A percentile compares a stretch with the other conserved stretches of the same genome.
phyloP scores from a whole-genome alignment of 2,113 vertebrate species.

The Stictonetta naevosa region DNA sequence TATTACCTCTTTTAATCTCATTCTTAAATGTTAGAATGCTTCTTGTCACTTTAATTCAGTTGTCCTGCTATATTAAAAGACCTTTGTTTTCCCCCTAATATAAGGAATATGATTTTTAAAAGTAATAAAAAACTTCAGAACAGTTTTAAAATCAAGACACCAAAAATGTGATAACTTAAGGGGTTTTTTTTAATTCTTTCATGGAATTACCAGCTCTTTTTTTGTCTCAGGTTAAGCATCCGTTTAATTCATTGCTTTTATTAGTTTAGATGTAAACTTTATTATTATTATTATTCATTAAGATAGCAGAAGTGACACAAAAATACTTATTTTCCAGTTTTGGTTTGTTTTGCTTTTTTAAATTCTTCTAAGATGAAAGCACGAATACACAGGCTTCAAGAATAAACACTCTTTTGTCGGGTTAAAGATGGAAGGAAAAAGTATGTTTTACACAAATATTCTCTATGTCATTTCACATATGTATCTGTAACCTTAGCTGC shows the following conservation, averaged over 20 bases:
- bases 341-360: background rate
- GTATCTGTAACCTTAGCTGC: background rate
- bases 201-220: background rate
- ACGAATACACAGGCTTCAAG: background rate
- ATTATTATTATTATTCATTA: background rate
- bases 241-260: background rate
- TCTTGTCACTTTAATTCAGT: background rate
- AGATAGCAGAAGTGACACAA: background rate
- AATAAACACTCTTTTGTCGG: background rate
- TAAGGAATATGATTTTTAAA: background rate
- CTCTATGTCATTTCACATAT: background rate
- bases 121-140: background rate
- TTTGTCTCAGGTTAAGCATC: background rate
- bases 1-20: background rate
- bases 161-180: background rate
- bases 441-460: slow-evolving; percentile 17
- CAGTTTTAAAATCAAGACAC: background rate
- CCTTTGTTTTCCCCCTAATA: background rate
- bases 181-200: background rate
- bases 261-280: background rate
- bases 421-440: slow-evolving; percentile 7
- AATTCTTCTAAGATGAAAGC: background rate
- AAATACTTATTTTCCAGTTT: background rate
- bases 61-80: background rate
- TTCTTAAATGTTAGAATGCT: background rate